Evolutionary conservation across 2,797 vertebrate genomes (phyloP).

Genomic region (Fratercula arctica): DNA sequence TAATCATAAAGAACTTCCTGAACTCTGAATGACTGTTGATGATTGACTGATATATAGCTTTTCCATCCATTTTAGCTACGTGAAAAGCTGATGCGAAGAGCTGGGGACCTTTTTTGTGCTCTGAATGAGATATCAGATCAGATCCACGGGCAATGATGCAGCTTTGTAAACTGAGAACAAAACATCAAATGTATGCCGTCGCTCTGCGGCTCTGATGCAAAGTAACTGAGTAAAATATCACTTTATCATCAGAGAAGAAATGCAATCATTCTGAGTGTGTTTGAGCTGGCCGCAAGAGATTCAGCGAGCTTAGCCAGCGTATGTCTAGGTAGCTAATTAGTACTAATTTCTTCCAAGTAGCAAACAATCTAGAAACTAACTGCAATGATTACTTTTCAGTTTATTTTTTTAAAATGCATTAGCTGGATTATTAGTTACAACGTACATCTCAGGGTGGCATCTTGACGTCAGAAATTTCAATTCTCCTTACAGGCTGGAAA

Average conservation of each 20-base stretch:
- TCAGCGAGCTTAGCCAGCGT: background rate
- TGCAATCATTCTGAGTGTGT: background rate
- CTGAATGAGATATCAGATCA: background rate
- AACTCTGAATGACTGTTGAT: background rate
- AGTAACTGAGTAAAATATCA: background rate
- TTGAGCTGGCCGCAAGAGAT: background rate
- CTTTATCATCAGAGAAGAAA: background rate
- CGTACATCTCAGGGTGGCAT: background rate
- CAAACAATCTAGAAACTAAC: background rate
- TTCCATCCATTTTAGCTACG: background rate
- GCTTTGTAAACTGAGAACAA: background rate
- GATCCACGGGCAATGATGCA: background rate
- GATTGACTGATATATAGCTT: background rate
- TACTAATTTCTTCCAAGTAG: background rate
- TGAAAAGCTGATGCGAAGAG: background rate
- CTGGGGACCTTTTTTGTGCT: background rate
- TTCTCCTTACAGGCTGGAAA: background rate
- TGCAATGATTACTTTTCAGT: background rate
- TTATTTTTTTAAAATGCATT: background rate
- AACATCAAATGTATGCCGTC: background rate
- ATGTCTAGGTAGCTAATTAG: background rate
- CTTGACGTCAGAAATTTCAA: background rate
- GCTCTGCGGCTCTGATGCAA: background rate
- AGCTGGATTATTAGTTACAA: background rate
- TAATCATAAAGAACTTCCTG: background rate